Conservation (phyloP, 2,797 vertebrate species). For the Betta splendens region DNA sequence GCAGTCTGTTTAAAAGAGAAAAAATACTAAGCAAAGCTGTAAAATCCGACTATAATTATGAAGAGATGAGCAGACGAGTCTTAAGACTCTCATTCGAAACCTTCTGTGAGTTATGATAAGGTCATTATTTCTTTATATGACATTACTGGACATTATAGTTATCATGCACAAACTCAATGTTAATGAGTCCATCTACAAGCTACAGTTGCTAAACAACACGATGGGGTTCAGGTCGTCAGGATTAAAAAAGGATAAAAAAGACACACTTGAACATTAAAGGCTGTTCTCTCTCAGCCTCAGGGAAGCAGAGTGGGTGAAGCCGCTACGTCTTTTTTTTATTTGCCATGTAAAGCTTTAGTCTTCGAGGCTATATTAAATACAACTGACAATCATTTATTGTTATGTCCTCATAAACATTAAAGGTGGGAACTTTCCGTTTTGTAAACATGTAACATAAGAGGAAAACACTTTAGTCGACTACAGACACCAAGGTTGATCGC, state of each 20-base stretch:
- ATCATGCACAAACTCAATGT: background rate
- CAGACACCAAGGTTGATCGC: background rate
- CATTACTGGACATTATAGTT: background rate
- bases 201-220: background rate
- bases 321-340: slow-evolving; percentile 4
- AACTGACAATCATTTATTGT: slow-evolving; percentile 4
- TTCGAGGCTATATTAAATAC: slow-evolving; percentile 10
- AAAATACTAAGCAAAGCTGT: background rate
- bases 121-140: background rate
- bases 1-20: background rate
- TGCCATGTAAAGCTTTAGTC: slow-evolving; percentile 13
- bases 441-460: slow-evolving; percentile 1
- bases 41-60: background rate
- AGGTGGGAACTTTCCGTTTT: background rate
- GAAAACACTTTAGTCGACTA: background rate
- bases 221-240: background rate
- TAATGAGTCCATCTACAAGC: background rate
- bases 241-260: slow-evolving; percentile 1
- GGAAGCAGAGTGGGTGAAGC: background rate
- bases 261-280: background rate
- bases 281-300: background rate
- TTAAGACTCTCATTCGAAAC: too few species aligned
- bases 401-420: slow-evolving; percentile 12
- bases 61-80: background rate
- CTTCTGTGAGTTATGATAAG: background rate